Conservation (phyloP, 1,140 invertebrate species). For the Leptinotarsa texana region DNA sequence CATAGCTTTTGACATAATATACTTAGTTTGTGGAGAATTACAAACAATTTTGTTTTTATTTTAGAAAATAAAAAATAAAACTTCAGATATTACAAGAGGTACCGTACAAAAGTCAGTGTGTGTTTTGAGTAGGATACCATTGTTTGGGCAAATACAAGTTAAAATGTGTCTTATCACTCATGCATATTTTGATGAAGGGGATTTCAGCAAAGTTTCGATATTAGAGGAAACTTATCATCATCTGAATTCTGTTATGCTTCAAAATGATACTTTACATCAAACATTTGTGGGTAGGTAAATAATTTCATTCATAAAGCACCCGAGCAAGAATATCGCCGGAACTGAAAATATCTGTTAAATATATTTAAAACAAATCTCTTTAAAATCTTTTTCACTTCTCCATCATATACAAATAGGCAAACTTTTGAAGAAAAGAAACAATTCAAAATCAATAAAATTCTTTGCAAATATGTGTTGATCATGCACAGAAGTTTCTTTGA, state of each 20-base stretch:
- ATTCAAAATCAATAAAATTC: too few relatives aligned
- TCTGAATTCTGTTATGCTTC: slow-evolving; percentile 82
- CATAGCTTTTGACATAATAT: too few relatives aligned
- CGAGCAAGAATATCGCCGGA: too few relatives aligned
- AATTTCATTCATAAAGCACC: too few relatives aligned
- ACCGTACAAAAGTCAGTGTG: slow-evolving; percentile 94
- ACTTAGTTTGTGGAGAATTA: too few relatives aligned
- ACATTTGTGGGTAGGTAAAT: slow-evolving; percentile 74
- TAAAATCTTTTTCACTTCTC: too few relatives aligned
- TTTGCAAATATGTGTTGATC: too few relatives aligned
- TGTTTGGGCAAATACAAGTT: slow-evolving; percentile 91
- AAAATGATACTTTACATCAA: slow-evolving; percentile 72
- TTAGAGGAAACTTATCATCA: slow-evolving; percentile 92
- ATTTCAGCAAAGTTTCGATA: slow-evolving; percentile 88
- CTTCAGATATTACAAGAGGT: slow-evolving; percentile 96
- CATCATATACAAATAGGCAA: too few relatives aligned
- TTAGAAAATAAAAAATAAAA: slow-evolving; percentile 87
- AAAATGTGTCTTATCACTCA: slow-evolving; percentile 96
- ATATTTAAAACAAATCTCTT: too few relatives aligned
- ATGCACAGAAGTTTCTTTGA: too few relatives aligned
- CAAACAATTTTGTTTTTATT: slow-evolving; percentile 46
- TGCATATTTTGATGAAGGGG: slow-evolving; percentile 94
- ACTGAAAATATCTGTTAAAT: too few relatives aligned
- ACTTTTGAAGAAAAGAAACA: too few relatives aligned
- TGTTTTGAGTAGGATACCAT: slow-evolving; percentile 83